phyloP scores from a whole-genome alignment of 1,140 invertebrate species.

The Camponotus floridanus region DNA sequence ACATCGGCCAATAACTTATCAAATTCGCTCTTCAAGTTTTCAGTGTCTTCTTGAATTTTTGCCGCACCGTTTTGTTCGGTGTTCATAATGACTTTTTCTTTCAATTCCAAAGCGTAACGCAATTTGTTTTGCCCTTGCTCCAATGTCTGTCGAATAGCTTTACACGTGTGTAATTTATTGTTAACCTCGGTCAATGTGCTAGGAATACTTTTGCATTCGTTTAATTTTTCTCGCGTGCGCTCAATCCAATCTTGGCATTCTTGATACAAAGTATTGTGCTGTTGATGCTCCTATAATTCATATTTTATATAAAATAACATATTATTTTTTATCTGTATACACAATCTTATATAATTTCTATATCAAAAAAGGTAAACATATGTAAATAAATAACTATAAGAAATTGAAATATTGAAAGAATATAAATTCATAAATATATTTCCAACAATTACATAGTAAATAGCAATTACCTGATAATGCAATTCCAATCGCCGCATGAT shows the following conservation, averaged over 20 bases:
- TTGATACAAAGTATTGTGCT: slow-evolving; percentile 94
- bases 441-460: slow-evolving; percentile 14
- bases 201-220: slow-evolving; percentile 92
- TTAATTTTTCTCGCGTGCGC: slow-evolving; percentile 93
- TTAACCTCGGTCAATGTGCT: slow-evolving; percentile 93
- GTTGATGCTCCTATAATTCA: slow-evolving; percentile 91
- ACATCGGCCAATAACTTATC: slow-evolving; percentile 94
- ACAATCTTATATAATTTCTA: background rate
- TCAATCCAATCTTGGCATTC: slow-evolving; percentile 97
- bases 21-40: slow-evolving; percentile 95
- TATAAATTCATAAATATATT: slow-evolving; percentile 26
- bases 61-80: slow-evolving; percentile 94
- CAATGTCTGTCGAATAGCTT: slow-evolving; percentile 93
- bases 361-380: background rate
- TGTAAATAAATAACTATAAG: background rate
- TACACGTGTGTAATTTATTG: slow-evolving; percentile 93
- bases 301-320: slow-evolving; percentile 55
- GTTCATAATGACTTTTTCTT: slow-evolving; percentile 96
- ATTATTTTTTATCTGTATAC: slow-evolving; percentile 37
- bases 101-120: slow-evolving; percentile 95
- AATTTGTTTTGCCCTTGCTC: slow-evolving; percentile 97
- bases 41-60: slow-evolving; percentile 96
- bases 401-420: background rate
- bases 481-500: slow-evolving; percentile 96
- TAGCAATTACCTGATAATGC: slow-evolving; percentile 91